Evolutionary conservation across 2,113 vertebrate genomes (phyloP).

Genomic region (Antechinus flavipes): DNA sequence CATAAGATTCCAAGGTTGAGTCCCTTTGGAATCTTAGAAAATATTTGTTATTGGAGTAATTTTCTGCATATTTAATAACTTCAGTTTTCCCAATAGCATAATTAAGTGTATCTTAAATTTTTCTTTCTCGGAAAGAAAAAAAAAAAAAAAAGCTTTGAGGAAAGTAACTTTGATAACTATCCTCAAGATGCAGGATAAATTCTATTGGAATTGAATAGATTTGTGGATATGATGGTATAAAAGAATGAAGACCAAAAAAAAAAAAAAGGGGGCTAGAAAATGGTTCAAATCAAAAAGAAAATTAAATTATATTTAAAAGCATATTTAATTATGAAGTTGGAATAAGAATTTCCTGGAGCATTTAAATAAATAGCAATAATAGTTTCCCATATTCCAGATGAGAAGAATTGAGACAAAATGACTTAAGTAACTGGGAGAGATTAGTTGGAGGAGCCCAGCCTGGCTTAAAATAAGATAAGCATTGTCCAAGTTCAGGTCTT

Average conservation of each 20-base stretch:
- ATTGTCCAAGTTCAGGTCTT: background rate
- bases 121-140: background rate
- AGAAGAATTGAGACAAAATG: background rate
- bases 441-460: background rate
- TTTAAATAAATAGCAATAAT: background rate
- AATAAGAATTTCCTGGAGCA: background rate
- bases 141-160: background rate
- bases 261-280: background rate
- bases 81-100: background rate
- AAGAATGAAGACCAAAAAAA: background rate
- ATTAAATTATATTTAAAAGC: background rate
- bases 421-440: background rate
- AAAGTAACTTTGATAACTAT: background rate
- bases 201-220: background rate
- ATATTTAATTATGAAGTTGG: background rate
- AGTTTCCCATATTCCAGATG: background rate
- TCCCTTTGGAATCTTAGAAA: background rate
- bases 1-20: background rate
- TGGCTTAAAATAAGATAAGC: background rate
- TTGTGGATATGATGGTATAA: background rate
- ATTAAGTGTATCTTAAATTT: background rate
- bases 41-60: background rate
- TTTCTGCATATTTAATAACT: background rate
- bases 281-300: background rate
- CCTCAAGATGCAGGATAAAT: background rate